Percentiles rank a stretch among this genome's conserved stretches.
phyloP scores from a whole-genome alignment of 2,888 invertebrate genomes.

The Eueremaeus valkanovi region DNA sequence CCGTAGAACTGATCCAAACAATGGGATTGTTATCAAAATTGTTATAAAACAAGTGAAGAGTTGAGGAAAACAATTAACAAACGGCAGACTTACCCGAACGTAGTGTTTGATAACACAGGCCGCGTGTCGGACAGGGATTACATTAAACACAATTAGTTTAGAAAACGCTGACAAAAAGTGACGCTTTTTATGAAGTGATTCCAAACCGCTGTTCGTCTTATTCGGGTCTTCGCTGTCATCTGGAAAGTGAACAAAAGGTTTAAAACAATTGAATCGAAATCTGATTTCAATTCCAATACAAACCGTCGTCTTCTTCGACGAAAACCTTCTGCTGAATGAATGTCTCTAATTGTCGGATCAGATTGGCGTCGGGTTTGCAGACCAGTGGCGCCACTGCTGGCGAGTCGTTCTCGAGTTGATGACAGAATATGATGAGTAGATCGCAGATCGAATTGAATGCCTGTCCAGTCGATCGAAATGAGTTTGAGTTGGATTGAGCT shows the following conservation, averaged over 20 bases:
- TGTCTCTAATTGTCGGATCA: slow-evolving; percentile 76
- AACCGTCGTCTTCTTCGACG: slow-evolving; percentile 80
- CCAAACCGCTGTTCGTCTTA: slow-evolving; percentile 39
- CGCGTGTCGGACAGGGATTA: slow-evolving; percentile 84
- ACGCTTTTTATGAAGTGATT: slow-evolving; percentile 85
- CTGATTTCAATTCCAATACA: slow-evolving; percentile 44
- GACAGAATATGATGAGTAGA: slow-evolving; percentile 85
- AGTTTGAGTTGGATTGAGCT: background rate
- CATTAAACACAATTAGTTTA: slow-evolving; percentile 95
- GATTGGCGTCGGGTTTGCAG: slow-evolving; percentile 71
- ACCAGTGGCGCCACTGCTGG: slow-evolving; percentile 59
- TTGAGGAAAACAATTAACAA: background rate
- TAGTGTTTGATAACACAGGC: slow-evolving; percentile 96
- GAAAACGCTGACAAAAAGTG: slow-evolving; percentile 95
- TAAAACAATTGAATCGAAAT: background rate
- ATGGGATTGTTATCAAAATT: slow-evolving; percentile 8
- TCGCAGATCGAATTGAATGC: slow-evolving; percentile 96
- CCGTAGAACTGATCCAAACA: slow-evolving; percentile 49
- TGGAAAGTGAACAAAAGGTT: slow-evolving; percentile 49
- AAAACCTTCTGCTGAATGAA: slow-evolving; percentile 93
- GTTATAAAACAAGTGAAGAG: background rate
- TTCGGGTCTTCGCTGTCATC: slow-evolving; percentile 61
- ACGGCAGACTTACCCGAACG: slow-evolving; percentile 67
- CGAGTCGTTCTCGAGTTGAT: slow-evolving; percentile 61
- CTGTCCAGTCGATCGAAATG: slow-evolving; percentile 53